Evolutionary conservation across 1,140 invertebrate species (phyloP).

Genomic region (Bombus confusus): DNA sequence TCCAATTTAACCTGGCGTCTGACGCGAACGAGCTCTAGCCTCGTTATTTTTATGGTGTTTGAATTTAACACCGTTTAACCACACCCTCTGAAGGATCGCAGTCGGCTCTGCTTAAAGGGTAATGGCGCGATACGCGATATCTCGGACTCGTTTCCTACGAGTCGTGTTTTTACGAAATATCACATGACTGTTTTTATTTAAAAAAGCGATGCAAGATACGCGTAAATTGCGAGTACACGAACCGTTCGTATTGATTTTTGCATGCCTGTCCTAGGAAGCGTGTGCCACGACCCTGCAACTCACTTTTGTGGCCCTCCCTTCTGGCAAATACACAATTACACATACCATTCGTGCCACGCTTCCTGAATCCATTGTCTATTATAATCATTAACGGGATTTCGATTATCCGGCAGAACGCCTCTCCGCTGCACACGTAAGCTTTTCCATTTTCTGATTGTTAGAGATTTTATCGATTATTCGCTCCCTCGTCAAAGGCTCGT

Average conservation of each 20-base stretch:
- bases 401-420: slow-evolving; percentile 58
- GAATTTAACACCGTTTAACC: slow-evolving; percentile 33
- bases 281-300: slow-evolving; percentile 54
- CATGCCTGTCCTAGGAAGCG: slow-evolving; percentile 48
- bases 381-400: slow-evolving; percentile 59
- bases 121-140: slow-evolving; percentile 8
- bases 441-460: slow-evolving; percentile 59
- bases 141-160: no score
- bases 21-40: background rate
- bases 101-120: background rate
- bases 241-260: slow-evolving; percentile 61
- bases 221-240: slow-evolving; percentile 37
- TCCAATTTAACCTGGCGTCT: slow-evolving; percentile 7
- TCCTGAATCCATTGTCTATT: slow-evolving; percentile 62
- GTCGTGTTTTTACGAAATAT: background rate
- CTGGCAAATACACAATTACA: slow-evolving; percentile 58
- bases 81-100: background rate
- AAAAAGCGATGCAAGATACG: slow-evolving; percentile 20
- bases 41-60: slow-evolving; percentile 45
- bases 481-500: background rate
- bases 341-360: slow-evolving; percentile 51
- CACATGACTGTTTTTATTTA: background rate
- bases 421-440: slow-evolving; percentile 29
- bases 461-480: slow-evolving; percentile 29
- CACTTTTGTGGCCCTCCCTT: slow-evolving; percentile 58